phyloP scores from a whole-genome alignment of 2,113 vertebrate genomes.

The Channa maculata region DNA sequence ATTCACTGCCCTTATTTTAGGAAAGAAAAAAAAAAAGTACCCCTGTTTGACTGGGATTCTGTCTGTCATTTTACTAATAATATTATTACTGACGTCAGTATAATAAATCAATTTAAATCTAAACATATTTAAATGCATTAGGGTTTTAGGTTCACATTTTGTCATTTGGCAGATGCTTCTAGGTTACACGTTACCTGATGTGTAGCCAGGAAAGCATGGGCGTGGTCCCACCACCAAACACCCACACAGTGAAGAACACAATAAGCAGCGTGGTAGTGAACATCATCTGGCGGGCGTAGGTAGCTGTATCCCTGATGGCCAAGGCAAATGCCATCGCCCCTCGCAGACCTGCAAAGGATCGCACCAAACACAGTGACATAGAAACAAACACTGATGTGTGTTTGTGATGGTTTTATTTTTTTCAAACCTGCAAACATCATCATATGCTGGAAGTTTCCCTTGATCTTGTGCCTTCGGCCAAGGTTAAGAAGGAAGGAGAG shows the following conservation, averaged over 20 bases:
- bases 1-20: too few species aligned
- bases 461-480: constrained; percentile 95
- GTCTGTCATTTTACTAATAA: not conserved
- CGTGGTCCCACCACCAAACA: constrained; percentile 96
- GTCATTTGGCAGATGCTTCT: too few species aligned
- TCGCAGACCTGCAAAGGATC: constrained; percentile 85
- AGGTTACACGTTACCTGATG: constrained; percentile 86
- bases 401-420: too few species aligned
- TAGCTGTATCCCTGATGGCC: constrained; percentile 95
- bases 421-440: constrained; percentile 98
- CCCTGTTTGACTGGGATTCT: not conserved
- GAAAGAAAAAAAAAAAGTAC: too few species aligned
- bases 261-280: constrained; percentile 98
- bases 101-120: not conserved
- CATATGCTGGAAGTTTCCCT: constrained; percentile 98
- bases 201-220: constrained; percentile 98
- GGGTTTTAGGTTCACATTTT: too few species aligned
- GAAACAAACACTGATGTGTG: not conserved
- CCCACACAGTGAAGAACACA: constrained; percentile 98
- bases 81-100: not conserved
- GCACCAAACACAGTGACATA: not conserved
- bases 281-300: constrained; percentile 97
- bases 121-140: not conserved
- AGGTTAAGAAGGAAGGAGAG: constrained; percentile 97
- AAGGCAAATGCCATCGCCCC: constrained; percentile 98